These are phyloP conservation scores for Pyralis farinalis DNA, from an alignment of 2,888 invertebrate species.

Conservation along the genomic window DNA sequence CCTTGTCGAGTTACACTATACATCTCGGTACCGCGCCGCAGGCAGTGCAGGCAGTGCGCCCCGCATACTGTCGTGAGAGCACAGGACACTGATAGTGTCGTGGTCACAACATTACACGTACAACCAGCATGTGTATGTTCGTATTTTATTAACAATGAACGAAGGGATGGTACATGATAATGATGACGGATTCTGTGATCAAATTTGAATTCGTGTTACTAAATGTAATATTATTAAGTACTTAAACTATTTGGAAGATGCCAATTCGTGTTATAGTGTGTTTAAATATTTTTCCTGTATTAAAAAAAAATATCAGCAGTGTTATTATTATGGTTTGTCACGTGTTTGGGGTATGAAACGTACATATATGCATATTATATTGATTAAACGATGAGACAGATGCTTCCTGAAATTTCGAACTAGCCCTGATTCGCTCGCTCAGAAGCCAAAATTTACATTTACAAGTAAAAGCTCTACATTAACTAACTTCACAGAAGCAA, in stretches of 20 bases:
- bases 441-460: slow-evolving; percentile 28
- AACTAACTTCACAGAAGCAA: slow-evolving; percentile 53
- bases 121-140: neutral
- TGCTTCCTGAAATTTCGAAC: neutral
- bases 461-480: slow-evolving; percentile 55
- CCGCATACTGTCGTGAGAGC: too few species aligned
- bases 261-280: neutral
- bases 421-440: slow-evolving; percentile 14
- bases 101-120: too few species aligned
- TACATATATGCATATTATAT: neutral
- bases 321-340: too few species aligned
- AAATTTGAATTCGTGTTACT: neutral
- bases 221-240: neutral
- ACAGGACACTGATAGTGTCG: too few species aligned
- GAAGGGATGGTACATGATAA: neutral
- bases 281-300: too few species aligned
- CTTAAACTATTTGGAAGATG: neutral
- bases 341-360: neutral
- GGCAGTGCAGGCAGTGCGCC: too few species aligned
- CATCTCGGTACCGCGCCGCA: too few species aligned
- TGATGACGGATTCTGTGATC: neutral
- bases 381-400: neutral
- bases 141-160: neutral
- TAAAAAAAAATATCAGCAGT: too few species aligned
- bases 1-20: too few species aligned